A percentile compares a stretch with the other conserved stretches of the same genome.
Conservation (phyloP, 2,888 invertebrate genomes). For the Noctua comes region DNA sequence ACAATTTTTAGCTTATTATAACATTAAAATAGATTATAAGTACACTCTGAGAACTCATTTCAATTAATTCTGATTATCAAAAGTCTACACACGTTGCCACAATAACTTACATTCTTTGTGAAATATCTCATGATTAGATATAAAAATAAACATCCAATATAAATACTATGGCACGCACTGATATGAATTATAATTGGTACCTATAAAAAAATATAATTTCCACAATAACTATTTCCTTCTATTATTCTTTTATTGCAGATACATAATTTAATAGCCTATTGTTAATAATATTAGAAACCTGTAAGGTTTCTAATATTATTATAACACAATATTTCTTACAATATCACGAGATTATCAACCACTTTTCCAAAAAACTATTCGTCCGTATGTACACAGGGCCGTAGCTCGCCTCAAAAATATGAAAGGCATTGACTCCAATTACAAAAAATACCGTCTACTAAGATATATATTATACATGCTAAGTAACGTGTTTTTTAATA, state of each 20-base stretch:
- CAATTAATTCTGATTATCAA: not conserved
- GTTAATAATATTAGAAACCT: too few relatives aligned
- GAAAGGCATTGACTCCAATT: too few relatives aligned
- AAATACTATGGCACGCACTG: not conserved
- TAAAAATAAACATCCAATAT: not conserved
- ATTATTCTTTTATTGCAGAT: not conserved
- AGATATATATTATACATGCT: too few relatives aligned
- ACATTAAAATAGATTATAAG: not conserved
- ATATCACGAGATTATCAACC: not conserved
- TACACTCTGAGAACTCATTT: not conserved
- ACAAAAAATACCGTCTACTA: too few relatives aligned
- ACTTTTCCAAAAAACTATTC: not conserved
- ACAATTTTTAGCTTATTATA: not conserved
- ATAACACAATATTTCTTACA: not conserved
- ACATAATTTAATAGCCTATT: not conserved
- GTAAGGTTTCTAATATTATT: too few relatives aligned
- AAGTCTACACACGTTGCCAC: not conserved
- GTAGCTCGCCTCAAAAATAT: too few relatives aligned
- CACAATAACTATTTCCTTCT: not conserved
- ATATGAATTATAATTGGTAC: not conserved
- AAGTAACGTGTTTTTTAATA: too few relatives aligned
- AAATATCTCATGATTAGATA: not conserved
- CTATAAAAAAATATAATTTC: not conserved
- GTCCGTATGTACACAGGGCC: too few relatives aligned
- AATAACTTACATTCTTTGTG: not conserved